Base-by-base conservation (phyloP, 1,140 invertebrate species). In the Leptoteleia sp. region DNA sequence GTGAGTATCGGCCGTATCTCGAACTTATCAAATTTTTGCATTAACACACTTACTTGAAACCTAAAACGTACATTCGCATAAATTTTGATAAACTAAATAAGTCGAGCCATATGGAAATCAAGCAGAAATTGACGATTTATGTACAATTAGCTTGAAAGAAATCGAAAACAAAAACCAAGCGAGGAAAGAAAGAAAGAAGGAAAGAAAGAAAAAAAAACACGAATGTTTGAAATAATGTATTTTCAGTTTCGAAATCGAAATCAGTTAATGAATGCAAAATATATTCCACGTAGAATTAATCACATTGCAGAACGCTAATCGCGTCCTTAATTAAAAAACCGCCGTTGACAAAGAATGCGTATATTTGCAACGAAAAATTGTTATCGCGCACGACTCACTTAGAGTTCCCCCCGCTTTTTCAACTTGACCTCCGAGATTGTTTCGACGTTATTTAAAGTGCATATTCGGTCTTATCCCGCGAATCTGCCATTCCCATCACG, bases 401-500 rank as follows among this genome's bases (percentile, higher is more conserved):
- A 54, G 25, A 54, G 61, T 65, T 43, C 61, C 67, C n/a, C n/a
- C n/a, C n/a, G n/a, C n/a, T n/a, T 72, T 78, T 68, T 73, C 48
- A 64, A 68, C 62, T 73, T 65, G 76, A 72, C 76, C 68, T 68
- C 55, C 45, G 48, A 68, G 62, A 73, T 75, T 70, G 76, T 70
- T 42, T 61, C 17, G 55, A 43, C 43, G 52, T 73, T 55, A 57
- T 79, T 73, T 68, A 73, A 79, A 73, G 16, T 59, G 52, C 62
- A 70, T 64, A 68, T 47, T 52, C 31, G 43, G 42, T 54, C 65
- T 75, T 76, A 76, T 79, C 70, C 65, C 45, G 59, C 45, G 65
- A 61, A 79, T 79, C 71, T 75, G 54, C 70, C 79, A 85, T 84
- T 85, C 82, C 76, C 65, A 81, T 85, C 82, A 85, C 83, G 84